Evolutionary conservation across 2,797 vertebrate species (phyloP), one percentile per base, ranked within the genome.

Genomic region (Hemitrygon akajei): DNA sequence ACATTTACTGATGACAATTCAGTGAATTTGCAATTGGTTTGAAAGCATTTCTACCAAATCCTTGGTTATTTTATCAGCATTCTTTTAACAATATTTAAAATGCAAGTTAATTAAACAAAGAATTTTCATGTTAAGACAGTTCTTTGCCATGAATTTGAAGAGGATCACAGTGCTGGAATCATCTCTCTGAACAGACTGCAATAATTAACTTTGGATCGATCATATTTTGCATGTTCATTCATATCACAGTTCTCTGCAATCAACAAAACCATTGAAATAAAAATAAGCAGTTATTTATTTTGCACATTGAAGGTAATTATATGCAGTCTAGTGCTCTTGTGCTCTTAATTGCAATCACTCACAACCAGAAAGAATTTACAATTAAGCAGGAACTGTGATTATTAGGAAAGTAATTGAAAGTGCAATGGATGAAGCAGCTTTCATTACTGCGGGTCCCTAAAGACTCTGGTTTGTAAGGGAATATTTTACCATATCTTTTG

Each of bases 391-490:
- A 47, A 76, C 37, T 76, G 37, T 73, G 91, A 93, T 93, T 93
- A 93, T 93, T 93, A 93, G 91, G 34, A 76, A 76, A 75, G 73
- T 76, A 93, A 93, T 93, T 93, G 91, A 93, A 93, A 93, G 69
- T 93, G 71, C 73, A 93, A 7, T 14, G 27, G 56, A 93, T 30
- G 40, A 93, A 47, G 71, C 34, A 75, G 91, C 47, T 76, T 93
- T 93, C 47, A 93, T 93, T 93, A 76, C 40, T 16, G 37, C 30
- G 11, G 16, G 40, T 76, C 91, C 91, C 91, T 76, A 76, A 93
- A 76, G 91, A 93, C 40, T 47, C 69, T 3, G 71, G 30, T 40
- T 93, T 76, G 71, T 56, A 76, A 93, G 16, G 25, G 73, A 93
- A 14, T 73, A 27, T 47, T 92, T 75, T 76, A 69, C 91, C 47